Evolutionary conservation across 2,888 invertebrate species (phyloP).

Genomic region (Drosophila mimetica): DNA sequence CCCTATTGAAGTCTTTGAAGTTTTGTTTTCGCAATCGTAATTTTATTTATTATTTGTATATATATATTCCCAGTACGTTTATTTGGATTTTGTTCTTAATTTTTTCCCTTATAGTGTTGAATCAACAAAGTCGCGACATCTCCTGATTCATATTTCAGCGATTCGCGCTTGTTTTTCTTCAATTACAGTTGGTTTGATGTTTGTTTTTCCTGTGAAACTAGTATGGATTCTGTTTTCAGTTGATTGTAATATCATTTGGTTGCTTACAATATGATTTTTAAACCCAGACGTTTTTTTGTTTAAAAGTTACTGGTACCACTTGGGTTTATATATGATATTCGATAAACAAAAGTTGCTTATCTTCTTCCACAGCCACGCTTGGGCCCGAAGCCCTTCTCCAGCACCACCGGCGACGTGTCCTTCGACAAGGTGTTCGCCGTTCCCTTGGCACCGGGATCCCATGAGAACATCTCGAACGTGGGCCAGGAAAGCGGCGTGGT

Average conservation of each 20-base stretch:
- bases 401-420: slow-evolving; percentile 90
- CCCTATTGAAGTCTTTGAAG: too few species aligned
- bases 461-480: slow-evolving; percentile 79
- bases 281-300: background rate
- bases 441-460: slow-evolving; percentile 88
- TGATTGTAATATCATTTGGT: background rate
- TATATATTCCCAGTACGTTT: too few species aligned
- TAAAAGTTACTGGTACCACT: too few species aligned
- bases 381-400: slow-evolving; percentile 94
- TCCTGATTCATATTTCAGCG: slow-evolving; percentile 1
- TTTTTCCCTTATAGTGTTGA: too few species aligned
- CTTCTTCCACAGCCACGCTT: slow-evolving; percentile 88
- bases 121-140: too few species aligned
- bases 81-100: too few species aligned
- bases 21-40: too few species aligned
- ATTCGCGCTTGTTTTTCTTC: background rate
- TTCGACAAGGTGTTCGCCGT: slow-evolving; percentile 93
- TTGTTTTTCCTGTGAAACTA: background rate
- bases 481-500: slow-evolving; percentile 53
- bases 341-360: too few species aligned
- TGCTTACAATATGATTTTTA: background rate
- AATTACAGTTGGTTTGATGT: background rate
- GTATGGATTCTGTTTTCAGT: slow-evolving; percentile 1
- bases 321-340: too few species aligned
- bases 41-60: too few species aligned